Evolutionary conservation across 2,797 vertebrate genomes (phyloP).

Genomic region (Nannoperca australis): DNA sequence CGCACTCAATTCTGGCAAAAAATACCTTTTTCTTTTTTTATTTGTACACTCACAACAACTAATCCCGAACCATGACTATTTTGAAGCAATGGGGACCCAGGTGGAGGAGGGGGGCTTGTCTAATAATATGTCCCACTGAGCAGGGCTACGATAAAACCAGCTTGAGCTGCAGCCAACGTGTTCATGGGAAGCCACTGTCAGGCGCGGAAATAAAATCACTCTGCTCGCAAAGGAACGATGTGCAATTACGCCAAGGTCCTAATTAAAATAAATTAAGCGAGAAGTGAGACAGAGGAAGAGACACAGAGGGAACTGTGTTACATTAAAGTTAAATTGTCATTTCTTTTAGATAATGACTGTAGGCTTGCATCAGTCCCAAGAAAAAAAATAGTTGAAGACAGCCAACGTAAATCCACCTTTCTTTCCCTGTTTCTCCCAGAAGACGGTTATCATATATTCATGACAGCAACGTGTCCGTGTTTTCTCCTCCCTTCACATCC

Average conservation of each 20-base stretch:
- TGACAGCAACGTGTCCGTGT: slow-evolving; percentile 47
- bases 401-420: slow-evolving; percentile 49
- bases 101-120: neutral
- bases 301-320: slow-evolving; percentile 28
- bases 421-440: slow-evolving; percentile 51
- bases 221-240: slow-evolving; percentile 39
- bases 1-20: neutral
- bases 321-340: slow-evolving; percentile 44
- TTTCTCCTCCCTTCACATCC: slow-evolving; percentile 50
- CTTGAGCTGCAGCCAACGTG: slow-evolving; percentile 41
- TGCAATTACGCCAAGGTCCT: slow-evolving; percentile 48
- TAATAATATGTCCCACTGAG: slow-evolving; percentile 46
- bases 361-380: slow-evolving; percentile 32
- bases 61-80: slow-evolving; percentile 7
- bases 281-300: slow-evolving; percentile 18
- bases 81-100: slow-evolving; percentile 6
- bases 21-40: neutral
- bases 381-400: slow-evolving; percentile 39
- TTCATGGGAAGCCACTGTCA: slow-evolving; percentile 44
- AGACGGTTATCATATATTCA: slow-evolving; percentile 65
- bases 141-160: slow-evolving; percentile 32
- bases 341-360: slow-evolving; percentile 42
- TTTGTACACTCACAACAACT: neutral
- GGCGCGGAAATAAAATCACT: slow-evolving; percentile 45
- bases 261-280: slow-evolving; percentile 57